Evolutionary conservation across 2,888 invertebrate species (phyloP).

Genomic region (Deroplatys truncata): DNA sequence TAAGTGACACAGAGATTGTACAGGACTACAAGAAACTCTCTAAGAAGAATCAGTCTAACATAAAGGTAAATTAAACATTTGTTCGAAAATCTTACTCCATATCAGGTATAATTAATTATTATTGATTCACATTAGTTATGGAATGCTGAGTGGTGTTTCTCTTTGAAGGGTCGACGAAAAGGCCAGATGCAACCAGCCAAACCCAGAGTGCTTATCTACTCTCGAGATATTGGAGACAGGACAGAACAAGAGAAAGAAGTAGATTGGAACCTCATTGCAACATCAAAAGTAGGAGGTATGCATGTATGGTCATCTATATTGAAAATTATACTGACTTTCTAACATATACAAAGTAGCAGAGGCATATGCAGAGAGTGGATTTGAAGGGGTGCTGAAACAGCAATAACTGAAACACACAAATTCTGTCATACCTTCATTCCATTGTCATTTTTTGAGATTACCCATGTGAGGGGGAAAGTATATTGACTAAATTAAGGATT

Average conservation of each 20-base stretch:
- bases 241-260: constrained; percentile 46
- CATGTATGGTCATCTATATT: neutral
- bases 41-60: constrained; percentile 27
- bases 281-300: constrained; percentile 51
- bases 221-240: constrained; percentile 52
- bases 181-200: constrained; percentile 54
- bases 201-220: constrained; percentile 59
- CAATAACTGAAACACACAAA: too few species aligned
- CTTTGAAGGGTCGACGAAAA: constrained; percentile 44
- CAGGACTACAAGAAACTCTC: constrained; percentile 67
- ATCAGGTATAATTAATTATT: neutral
- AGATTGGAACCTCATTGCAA: constrained; percentile 61
- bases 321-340: neutral
- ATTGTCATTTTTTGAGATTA: too few species aligned
- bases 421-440: too few species aligned
- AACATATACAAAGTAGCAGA: too few species aligned
- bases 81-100: neutral
- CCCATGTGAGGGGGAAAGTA: too few species aligned
- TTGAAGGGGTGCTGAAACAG: too few species aligned
- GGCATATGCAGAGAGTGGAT: too few species aligned
- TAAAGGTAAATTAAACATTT: constrained; percentile 14
- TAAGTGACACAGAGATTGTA: constrained; percentile 70
- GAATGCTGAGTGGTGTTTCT: neutral
- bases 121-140: neutral
- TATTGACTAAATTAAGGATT: too few species aligned